Percentiles rank a stretch among this genome's conserved stretches.
These are phyloP conservation scores for Anarsia innoxiella DNA, from an alignment of 2,888 invertebrate species.

Conservation along the genomic window DNA sequence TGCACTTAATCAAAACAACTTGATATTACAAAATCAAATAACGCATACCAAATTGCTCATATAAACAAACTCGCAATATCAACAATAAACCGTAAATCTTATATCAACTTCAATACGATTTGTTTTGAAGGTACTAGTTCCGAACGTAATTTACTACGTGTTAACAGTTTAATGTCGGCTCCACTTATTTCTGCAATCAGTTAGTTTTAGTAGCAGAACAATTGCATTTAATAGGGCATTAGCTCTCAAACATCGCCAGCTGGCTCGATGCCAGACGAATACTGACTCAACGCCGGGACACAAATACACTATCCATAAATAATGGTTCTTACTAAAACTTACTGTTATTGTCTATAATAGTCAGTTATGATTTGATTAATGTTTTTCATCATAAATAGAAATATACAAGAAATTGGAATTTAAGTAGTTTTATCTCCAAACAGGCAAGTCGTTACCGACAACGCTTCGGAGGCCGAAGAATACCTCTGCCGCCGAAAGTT, in stretches of 20 bases:
- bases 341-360: slow-evolving; percentile 10
- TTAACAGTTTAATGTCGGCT: slow-evolving; percentile 31
- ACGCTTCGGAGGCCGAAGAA: slow-evolving; percentile 56
- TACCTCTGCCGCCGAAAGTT: slow-evolving; percentile 42
- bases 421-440: slow-evolving; percentile 49
- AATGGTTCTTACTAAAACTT: slow-evolving; percentile 22
- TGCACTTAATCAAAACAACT: no score
- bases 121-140: slow-evolving; percentile 9
- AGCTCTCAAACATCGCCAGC: slow-evolving; percentile 38
- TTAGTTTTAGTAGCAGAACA: slow-evolving; percentile 40
- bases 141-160: slow-evolving; percentile 26
- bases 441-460: slow-evolving; percentile 70
- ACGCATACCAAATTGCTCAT: not conserved
- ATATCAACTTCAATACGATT: not conserved
- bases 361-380: not conserved
- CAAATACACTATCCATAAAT: slow-evolving; percentile 34
- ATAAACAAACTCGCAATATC: not conserved
- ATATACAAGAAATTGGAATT: not conserved
- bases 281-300: slow-evolving; percentile 45
- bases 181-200: slow-evolving; percentile 32
- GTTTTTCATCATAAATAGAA: not conserved
- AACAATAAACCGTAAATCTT: not conserved
- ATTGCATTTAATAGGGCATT: slow-evolving; percentile 51
- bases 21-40: not conserved
- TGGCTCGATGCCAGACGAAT: slow-evolving; percentile 46